These are phyloP conservation scores for Saxicola maurus DNA, from an alignment of 2,797 vertebrate species.

Conservation along the genomic window DNA sequence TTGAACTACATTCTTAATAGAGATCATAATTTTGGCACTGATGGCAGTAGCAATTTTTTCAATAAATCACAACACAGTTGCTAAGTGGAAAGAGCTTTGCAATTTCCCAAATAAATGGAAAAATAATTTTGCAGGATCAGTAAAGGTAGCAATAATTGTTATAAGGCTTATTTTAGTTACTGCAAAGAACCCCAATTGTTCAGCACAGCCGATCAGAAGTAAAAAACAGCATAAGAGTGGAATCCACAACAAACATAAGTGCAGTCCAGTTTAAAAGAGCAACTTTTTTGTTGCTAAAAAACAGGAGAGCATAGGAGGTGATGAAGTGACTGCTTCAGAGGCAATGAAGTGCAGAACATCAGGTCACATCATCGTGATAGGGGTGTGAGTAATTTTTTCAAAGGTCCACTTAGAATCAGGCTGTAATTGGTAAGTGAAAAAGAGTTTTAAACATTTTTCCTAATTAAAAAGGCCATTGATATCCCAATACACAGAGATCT, in stretches of 20 bases:
- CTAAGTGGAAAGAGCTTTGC: background rate
- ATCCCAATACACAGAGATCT: background rate
- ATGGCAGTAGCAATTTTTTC: background rate
- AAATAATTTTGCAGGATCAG: background rate
- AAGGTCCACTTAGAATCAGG: background rate
- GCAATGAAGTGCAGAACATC: background rate
- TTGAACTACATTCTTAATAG: background rate
- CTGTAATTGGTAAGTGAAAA: background rate
- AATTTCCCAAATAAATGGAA: background rate
- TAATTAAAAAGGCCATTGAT: background rate
- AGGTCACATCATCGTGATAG: accelerated
- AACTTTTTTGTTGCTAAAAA: background rate
- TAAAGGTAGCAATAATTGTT: slow-evolving; percentile 2
- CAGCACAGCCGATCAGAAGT: background rate
- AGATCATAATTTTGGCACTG: background rate
- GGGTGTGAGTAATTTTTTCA: background rate
- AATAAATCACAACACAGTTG: background rate
- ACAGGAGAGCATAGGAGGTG: background rate
- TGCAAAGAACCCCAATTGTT: background rate
- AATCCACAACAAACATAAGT: background rate
- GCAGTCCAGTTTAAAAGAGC: background rate
- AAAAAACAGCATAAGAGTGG: background rate
- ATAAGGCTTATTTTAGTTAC: background rate
- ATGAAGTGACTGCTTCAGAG: background rate
- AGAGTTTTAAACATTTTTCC: accelerated